Evolutionary conservation across 2,113 vertebrate species (phyloP), one percentile per base, ranked within the genome.

Genomic region (Ursus arctos): DNA sequence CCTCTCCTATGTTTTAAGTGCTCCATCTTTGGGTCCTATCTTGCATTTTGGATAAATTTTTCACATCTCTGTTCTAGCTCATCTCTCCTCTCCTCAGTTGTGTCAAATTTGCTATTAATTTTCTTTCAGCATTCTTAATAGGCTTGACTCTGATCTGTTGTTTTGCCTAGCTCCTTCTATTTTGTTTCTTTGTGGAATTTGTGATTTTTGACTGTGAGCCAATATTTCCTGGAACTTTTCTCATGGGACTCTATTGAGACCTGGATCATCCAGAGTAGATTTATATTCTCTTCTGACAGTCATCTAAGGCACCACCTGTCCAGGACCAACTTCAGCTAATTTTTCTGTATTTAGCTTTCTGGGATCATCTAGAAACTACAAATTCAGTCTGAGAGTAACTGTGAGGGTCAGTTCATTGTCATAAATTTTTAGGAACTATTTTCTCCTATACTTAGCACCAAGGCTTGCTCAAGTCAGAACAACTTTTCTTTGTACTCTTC

Each of bases 401-500:
- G 31, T 84, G 61, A 94, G 22, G 55, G 8, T 84, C 28, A 90
- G 28, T 80, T 91, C 36, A 80, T 16, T 86, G 14, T 7, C 79
- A 31, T 31, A 72, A 47, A 80, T 63, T 55, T 91, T 94, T 63
- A 71, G 53, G 8, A 85, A 53, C 53, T 83, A 55, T 36, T 67
- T 88, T 88, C 81, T 74, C 76, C 36, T 53, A 36, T 2, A 14
- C 51, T 79, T 85, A 94, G 71, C 63, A 55, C 11, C 10, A 55
- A 84, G 65, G 33, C 67, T 79, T 90, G 51, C 43, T 77, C 14
- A 77, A 49, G 49, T 18, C 67, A 76, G n/a, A 47, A 76, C 40
- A 95, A n/a, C 28, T 85, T 90, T 94, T 72, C 71, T 90, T 91
- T 26, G 43, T 55, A 91, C n/a, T 90, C 43, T 63, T 55, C 6